A percentile compares a stretch with the other conserved stretches of the same genome.
phyloP scores from a whole-genome alignment of 2,888 invertebrate genomes.

The Pseudolycoriella hygida region DNA sequence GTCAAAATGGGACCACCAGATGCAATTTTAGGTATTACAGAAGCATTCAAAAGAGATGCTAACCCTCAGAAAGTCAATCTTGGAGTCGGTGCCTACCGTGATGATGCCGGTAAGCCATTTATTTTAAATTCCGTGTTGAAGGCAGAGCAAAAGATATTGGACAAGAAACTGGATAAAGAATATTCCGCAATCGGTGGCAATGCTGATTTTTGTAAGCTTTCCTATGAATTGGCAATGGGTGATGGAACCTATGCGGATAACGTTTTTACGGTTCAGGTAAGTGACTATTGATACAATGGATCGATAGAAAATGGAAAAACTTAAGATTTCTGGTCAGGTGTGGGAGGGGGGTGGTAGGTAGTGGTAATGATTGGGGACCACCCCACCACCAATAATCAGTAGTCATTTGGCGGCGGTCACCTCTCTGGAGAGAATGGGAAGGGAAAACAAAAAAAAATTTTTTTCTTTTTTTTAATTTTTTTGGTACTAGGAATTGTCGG shows the following conservation, averaged over 20 bases:
- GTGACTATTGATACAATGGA: slow-evolving; percentile 5
- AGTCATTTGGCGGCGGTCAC: no score
- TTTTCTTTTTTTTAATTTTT: no score
- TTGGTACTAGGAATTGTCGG: no score
- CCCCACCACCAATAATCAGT: no score
- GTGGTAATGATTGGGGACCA: no score
- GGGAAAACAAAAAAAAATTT: no score
- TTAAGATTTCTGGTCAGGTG: no score
- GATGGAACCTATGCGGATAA: slow-evolving; percentile 41
- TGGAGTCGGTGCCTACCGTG: slow-evolving; percentile 91
- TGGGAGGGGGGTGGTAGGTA: no score
- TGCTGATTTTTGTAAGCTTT: slow-evolving; percentile 65
- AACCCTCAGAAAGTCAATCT: slow-evolving; percentile 93
- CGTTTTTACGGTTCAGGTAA: slow-evolving; percentile 55
- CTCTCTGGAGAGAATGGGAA: no score
- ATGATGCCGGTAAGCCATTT: slow-evolving; percentile 93
- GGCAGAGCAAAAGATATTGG: slow-evolving; percentile 59
- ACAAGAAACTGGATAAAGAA: slow-evolving; percentile 71
- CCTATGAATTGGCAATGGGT: slow-evolving; percentile 78
- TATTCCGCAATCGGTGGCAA: slow-evolving; percentile 86
- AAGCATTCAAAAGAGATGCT: slow-evolving; percentile 81
- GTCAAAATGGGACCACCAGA: slow-evolving; percentile 97
- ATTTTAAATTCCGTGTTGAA: slow-evolving; percentile 74
- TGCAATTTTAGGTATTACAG: slow-evolving; percentile 92
- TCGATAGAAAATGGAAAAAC: not conserved